Conservation (phyloP, 2,113 vertebrate species). For the Pheucticus melanocephalus region DNA sequence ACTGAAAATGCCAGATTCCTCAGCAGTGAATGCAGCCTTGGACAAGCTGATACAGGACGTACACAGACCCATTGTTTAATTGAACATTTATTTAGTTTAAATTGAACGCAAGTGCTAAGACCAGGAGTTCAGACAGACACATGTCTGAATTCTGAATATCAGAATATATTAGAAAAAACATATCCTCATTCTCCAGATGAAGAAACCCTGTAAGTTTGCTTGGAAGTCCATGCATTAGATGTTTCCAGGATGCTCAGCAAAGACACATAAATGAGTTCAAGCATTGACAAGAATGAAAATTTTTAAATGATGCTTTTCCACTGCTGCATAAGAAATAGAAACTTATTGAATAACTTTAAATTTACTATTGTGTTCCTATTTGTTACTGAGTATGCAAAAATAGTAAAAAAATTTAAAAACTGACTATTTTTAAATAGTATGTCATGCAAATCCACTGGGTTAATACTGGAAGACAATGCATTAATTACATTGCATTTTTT, state of each 20-base stretch:
- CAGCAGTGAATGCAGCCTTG: neutral
- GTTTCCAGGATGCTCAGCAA: neutral
- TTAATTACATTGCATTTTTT: neutral
- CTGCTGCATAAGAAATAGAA: neutral
- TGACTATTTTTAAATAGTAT: neutral
- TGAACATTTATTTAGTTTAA: neutral
- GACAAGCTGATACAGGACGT: neutral
- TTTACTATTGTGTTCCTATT: neutral
- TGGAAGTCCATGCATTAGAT: neutral
- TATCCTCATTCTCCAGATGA: neutral
- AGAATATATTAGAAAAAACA: neutral
- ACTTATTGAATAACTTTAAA: neutral
- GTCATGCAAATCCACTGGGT: neutral
- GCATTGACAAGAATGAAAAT: neutral
- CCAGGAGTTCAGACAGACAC: neutral
- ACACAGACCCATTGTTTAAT: neutral
- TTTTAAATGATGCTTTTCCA: neutral
- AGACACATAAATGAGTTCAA: neutral
- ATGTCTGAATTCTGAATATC: neutral
- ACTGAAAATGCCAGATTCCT: neutral
- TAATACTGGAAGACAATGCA: neutral
- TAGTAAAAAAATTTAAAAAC: neutral
- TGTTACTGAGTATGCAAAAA: neutral
- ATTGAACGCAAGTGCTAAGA: neutral
- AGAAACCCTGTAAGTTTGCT: neutral